Evolutionary conservation across 2,113 vertebrate genomes (phyloP), one percentile per base, ranked within the genome.

Genomic region (Fregetta grallaria): DNA sequence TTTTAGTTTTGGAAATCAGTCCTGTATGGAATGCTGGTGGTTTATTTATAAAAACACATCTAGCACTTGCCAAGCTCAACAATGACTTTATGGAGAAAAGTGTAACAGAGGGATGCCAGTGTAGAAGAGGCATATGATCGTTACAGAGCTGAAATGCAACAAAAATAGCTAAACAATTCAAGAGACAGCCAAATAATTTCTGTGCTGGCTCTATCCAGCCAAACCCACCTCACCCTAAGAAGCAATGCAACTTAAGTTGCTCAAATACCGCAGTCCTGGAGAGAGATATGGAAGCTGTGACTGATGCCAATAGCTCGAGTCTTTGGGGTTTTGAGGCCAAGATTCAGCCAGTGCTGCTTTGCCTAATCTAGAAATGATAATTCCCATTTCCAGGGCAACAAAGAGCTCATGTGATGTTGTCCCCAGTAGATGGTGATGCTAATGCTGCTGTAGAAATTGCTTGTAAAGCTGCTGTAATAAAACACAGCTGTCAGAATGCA

Each of bases 41-140:
- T 78, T 93, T 95, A 93, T 96, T 95, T 96, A 85, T 95, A 86
- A 94, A 92, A 96, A 82, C 92, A 40, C 55, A 53, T 44, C 65
- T 38, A 49, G 34, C 55, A 34, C 81, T 91, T 76, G 93, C 90
- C 87, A 96, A 95, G 77, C 80, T 79, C 84, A 86, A 82, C 81
- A 73, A 32, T 42, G 71, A 8, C 90, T 96, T 72, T 9, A 10
- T 66, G 63, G 65, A 71, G 83, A 40, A n/a, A 36, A 70, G 49
- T 11, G 0, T 20, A 36, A 45, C 38, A 6, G 94, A n/a, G 71
- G 40, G 92, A 53, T 76, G 74, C 87, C 81, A 36, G 0, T 55
- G 77, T 15, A 34, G 70, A 36, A 90, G 68, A 55, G 80, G 84
- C 76, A 29, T 7, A 27, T 53, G 80, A 59, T 84, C 27, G 0